Conservation (phyloP, 2,797 vertebrate genomes). For the Myripristis jacobus region DNA sequence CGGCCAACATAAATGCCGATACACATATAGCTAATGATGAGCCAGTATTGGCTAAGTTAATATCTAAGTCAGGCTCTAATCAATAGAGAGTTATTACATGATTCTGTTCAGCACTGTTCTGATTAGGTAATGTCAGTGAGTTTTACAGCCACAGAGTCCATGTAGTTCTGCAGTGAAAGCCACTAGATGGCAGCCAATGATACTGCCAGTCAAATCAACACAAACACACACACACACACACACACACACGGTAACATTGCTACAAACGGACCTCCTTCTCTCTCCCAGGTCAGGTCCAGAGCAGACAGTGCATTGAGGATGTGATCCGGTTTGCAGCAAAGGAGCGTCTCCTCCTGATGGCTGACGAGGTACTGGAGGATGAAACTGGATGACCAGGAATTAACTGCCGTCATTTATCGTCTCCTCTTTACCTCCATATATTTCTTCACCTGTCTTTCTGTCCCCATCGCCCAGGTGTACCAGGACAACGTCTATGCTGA, state of each 20-base stretch:
- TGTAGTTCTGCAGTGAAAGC: neutral
- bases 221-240: too few species aligned
- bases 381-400: accelerated
- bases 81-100: neutral
- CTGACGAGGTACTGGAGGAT: conserved; percentile 87
- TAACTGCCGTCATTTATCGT: neutral
- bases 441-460: neutral
- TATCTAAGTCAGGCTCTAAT: too few species aligned
- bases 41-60: too few species aligned
- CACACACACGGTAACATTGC: neutral
- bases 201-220: neutral
- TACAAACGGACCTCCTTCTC: conserved; percentile 8
- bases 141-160: neutral
- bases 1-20: too few species aligned
- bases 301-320: conserved; percentile 90
- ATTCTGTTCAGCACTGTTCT: neutral
- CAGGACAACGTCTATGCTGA: conserved; percentile 92
- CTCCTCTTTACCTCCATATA: neutral
- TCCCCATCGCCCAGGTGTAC: conserved; percentile 84
- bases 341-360: conserved; percentile 92
- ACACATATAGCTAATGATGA: too few species aligned
- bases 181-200: conserved; percentile 74
- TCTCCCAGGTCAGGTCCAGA: conserved; percentile 92
- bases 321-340: conserved; percentile 92
- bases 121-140: neutral